phyloP scores from a whole-genome alignment of 2,888 invertebrate species.

The Gymnocheta viridis region DNA sequence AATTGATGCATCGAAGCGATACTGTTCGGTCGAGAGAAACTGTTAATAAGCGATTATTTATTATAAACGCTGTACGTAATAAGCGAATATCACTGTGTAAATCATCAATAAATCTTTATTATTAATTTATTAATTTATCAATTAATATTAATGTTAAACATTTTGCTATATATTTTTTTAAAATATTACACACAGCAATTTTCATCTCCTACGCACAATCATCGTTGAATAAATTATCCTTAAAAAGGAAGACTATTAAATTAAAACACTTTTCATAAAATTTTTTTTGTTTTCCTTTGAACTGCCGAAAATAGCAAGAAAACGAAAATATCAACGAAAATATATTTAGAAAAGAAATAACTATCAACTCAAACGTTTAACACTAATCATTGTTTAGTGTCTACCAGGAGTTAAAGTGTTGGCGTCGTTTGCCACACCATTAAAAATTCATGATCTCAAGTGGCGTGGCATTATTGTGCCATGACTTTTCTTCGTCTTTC shows the following conservation, averaged over 20 bases:
- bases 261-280: slow-evolving; percentile 11
- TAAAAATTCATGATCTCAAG: slow-evolving; percentile 79
- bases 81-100: too few species aligned
- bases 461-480: slow-evolving; percentile 61
- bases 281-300: slow-evolving; percentile 8
- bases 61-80: too few species aligned
- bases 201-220: neutral
- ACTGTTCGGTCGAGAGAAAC: too few species aligned
- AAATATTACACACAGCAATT: neutral
- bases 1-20: too few species aligned
- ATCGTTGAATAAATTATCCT: slow-evolving; percentile 40
- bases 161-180: slow-evolving; percentile 3
- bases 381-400: slow-evolving; percentile 67
- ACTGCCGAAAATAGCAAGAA: neutral
- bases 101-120: neutral
- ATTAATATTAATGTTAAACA: neutral
- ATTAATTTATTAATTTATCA: too few species aligned
- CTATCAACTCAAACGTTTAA: slow-evolving; percentile 54
- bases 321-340: neutral
- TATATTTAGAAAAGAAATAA: slow-evolving; percentile 4
- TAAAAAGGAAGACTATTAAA: slow-evolving; percentile 54
- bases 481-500: slow-evolving; percentile 35
- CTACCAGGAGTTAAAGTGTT: slow-evolving; percentile 52
- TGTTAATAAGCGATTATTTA: too few species aligned
- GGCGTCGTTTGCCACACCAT: slow-evolving; percentile 71